Percentiles rank a stretch among this genome's conserved stretches.
Evolutionary conservation across 2,797 vertebrate genomes (phyloP).

Genomic region (Mus minutoides): DNA sequence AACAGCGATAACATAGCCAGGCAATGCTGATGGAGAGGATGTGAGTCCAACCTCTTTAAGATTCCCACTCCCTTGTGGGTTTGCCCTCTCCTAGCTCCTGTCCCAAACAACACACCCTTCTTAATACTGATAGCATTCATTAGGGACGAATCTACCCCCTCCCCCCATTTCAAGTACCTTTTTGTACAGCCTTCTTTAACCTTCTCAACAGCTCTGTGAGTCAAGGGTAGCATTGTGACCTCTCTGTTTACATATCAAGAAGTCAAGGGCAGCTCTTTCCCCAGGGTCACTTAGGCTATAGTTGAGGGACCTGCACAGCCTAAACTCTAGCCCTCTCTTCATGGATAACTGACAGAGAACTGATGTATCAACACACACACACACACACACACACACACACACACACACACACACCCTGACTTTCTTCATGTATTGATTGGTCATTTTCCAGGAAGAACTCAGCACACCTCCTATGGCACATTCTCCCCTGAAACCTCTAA

Average conservation of each 20-base stretch:
- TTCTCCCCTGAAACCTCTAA: background rate
- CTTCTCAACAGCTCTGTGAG: background rate
- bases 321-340: background rate
- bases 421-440: background rate
- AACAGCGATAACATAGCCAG: background rate
- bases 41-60: fast-evolving
- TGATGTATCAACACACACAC: too few relatives aligned
- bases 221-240: background rate
- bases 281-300: background rate
- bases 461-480: fast-evolving
- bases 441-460: background rate
- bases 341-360: fast-evolving
- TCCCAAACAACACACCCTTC: background rate
- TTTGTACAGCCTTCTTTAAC: background rate
- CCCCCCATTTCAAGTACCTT: background rate
- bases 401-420: background rate
- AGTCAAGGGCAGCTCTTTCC: background rate
- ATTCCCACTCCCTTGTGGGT: background rate
- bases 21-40: background rate
- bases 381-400: too few relatives aligned
- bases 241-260: background rate
- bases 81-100: background rate
- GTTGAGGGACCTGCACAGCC: background rate
- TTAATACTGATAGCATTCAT: background rate
- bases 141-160: background rate